Evolutionary conservation across 2,113 vertebrate species (phyloP).

Genomic region (Neolamprologus caudopunctatus): DNA sequence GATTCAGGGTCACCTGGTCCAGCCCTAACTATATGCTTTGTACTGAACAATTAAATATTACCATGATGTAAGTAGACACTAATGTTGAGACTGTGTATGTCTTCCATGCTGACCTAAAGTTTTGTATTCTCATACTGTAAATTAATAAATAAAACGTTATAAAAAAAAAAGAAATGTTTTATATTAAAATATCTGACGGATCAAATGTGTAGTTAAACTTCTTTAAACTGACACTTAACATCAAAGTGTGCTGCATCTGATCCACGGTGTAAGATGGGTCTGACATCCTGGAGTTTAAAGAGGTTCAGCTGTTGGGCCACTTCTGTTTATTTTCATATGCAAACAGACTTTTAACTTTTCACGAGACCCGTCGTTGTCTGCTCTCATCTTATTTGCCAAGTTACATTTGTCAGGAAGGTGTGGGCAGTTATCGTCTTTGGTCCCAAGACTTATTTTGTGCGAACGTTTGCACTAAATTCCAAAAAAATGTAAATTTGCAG

Average conservation of each 20-base stretch:
- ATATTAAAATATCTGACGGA: background rate
- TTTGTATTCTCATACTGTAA: background rate
- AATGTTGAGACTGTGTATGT: too few species aligned
- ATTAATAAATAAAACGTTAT: background rate
- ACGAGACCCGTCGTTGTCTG: background rate
- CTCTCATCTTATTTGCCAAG: background rate
- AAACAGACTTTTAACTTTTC: background rate
- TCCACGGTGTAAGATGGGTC: background rate
- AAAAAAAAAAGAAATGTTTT: background rate
- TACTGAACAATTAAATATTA: too few species aligned
- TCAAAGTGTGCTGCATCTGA: background rate
- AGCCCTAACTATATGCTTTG: too few species aligned
- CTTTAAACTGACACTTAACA: background rate
- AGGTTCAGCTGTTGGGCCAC: background rate
- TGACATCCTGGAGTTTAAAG: background rate
- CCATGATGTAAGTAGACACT: too few species aligned
- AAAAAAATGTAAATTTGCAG: background rate
- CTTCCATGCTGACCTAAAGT: too few species aligned
- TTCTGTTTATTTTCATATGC: background rate
- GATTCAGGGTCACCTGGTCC: too few species aligned
- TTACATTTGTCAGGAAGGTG: background rate
- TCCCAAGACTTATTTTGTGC: background rate
- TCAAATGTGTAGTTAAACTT: background rate
- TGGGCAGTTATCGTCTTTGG: background rate
- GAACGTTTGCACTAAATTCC: accelerated